Conservation (phyloP, 1,140 invertebrate genomes). For the Orchesella cincta region DNA sequence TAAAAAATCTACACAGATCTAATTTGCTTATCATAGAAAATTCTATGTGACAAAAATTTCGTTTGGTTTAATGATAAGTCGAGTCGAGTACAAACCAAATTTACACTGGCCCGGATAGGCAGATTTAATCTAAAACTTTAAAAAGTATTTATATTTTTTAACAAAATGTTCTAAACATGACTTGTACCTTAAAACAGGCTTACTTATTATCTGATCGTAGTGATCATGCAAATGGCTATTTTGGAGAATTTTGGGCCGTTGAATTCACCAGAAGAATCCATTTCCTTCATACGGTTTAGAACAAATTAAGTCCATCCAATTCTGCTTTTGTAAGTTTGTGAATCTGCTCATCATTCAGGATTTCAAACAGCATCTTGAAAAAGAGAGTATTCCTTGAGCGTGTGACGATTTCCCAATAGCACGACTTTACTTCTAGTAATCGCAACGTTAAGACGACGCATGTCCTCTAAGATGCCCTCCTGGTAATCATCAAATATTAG, state of each 20-base stretch:
- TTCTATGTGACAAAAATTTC: no score
- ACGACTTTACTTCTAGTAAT: conserved; percentile 91
- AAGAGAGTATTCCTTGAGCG: conserved; percentile 69
- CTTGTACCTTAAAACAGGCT: neutral
- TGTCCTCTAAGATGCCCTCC: conserved; percentile 79
- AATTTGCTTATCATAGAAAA: no score
- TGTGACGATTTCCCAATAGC: conserved; percentile 72
- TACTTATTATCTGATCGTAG: neutral
- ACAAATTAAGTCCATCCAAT: neutral
- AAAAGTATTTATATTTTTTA: no score
- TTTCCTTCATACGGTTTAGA: no score
- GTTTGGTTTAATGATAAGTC: no score
- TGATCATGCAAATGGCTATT: neutral
- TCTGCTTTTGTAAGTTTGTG: conserved; percentile 54
- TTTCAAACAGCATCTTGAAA: conserved; percentile 67
- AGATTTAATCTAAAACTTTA: no score
- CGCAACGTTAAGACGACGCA: conserved; percentile 85
- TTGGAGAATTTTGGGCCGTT: no score
- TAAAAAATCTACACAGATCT: no score
- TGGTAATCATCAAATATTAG: conserved; percentile 48
- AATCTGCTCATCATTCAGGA: conserved; percentile 54
- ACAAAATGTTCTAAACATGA: no score
- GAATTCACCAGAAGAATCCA: no score
- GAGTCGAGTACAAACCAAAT: no score
- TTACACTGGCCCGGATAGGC: no score